Conservation (phyloP, 2,888 invertebrate species). For the Argyra leucocephala region DNA sequence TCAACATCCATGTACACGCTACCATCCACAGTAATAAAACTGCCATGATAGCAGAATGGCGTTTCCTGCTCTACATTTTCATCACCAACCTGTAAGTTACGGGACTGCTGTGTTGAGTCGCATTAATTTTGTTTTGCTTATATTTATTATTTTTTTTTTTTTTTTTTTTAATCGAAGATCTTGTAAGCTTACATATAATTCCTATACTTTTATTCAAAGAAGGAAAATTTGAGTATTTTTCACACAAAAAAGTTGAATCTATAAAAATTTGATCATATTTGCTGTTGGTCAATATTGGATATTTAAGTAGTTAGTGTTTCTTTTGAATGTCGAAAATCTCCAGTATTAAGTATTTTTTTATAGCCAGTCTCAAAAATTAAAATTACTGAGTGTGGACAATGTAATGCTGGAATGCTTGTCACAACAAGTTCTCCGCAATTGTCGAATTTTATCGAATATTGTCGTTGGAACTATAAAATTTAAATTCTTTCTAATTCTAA, state of each 20-base stretch:
- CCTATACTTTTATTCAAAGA: constrained; percentile 52
- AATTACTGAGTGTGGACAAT: constrained; percentile 80
- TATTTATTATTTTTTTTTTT: too few species aligned
- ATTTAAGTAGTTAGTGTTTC: constrained; percentile 49
- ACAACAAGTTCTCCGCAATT: constrained; percentile 47
- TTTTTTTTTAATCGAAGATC: constrained; percentile 52
- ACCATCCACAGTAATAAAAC: too few species aligned
- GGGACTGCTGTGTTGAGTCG: too few species aligned
- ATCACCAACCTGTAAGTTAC: too few species aligned
- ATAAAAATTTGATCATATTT: constrained; percentile 58
- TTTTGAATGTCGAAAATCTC: constrained; percentile 54
- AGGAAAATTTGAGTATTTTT: constrained; percentile 52
- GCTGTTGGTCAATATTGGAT: constrained; percentile 48
- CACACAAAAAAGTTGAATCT: constrained; percentile 68
- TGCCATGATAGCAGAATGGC: too few species aligned
- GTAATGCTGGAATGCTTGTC: constrained; percentile 62
- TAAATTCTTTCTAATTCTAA: constrained; percentile 23
- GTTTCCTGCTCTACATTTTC: too few species aligned
- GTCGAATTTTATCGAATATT: constrained; percentile 16
- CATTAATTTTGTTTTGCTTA: too few species aligned
- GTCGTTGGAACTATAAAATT: constrained; percentile 19
- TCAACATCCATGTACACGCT: too few species aligned
- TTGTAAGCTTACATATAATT: constrained; percentile 46
- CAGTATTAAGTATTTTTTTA: constrained; percentile 62
- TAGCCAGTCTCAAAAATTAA: constrained; percentile 58